Evolutionary conservation across 2,888 invertebrate species (phyloP), one percentile per base, ranked within the genome.

Genomic region (Aleiodes alternator): DNA sequence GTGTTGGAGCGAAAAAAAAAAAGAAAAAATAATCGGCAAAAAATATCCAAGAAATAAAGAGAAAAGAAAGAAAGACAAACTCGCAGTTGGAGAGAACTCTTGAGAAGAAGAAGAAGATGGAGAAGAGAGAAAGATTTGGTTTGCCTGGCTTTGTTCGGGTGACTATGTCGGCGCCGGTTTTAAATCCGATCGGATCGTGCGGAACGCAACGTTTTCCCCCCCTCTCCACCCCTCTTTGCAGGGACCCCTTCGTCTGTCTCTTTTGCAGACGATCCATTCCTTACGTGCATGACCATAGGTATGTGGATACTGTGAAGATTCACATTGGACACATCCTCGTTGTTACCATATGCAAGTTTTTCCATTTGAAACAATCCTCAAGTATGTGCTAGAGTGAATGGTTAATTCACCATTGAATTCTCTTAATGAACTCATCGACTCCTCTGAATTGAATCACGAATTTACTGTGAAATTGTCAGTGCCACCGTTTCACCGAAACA

Each of bases 151-250:
- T 75, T 72, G 69, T 75, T 69, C 70, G 51, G 51, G 53, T n/a
- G 48, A 59, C 53, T 43, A 77, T 56, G 70, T 57, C 69, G 72
- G 69, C 55, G 53, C 53, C 68, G 73, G 68, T 68, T 74, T 69
- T 61, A 72, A 74, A 77, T 77, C 64, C 72, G 76, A 79, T 76
- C 57, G 77, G 76, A 76, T 79, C 76, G 77, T 76, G 57, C 73
- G 79, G 77, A 79, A 79, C 77, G 77, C 76, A 68, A 64, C 31
- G 73, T 76, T 73, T 23, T 23, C 23, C 79, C 69, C 69, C 55
- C 77, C 75, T 68, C 76, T 69, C 69, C n/a, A 48, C 61, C 34
- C 34, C 34, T 34, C 34, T 34, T 68, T 69, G 14, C 43, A 16
- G 12, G 3, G 3, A 7, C 43, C 73, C 53, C 71, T 57, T 55